Base-by-base conservation (phyloP, 2,113 vertebrate genomes). In the Pogonocichla stellata region DNA sequence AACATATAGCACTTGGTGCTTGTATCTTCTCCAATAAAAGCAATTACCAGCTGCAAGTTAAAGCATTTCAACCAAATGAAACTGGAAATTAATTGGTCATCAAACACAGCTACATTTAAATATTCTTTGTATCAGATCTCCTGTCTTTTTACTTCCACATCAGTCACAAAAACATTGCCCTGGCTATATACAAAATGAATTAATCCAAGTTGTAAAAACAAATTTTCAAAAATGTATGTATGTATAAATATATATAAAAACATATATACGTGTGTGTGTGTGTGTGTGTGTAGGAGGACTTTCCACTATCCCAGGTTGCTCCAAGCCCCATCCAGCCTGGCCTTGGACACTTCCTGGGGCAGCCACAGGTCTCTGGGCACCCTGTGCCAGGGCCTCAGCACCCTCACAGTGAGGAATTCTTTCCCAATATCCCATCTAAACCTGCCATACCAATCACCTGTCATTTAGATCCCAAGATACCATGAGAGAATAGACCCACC, bases 361-460 rank as follows among this genome's bases (percentile, higher is more conserved):
- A 48, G 19, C 28, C 65, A 69, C 50, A 73, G 3, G 29, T 42
- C 75, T n/a, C 40, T 5, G 9, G 22, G 28, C 22, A 82, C 0
- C 29, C 43, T 60, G 19, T 6, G 9, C 50, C 61, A 60, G 19
- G 2, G 25, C 6, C 40, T 45, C 34, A 15, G 9, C 29, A 18
- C 2, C 2, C 60, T 36, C 60, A 16, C 0, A 4, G 19, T 0
- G 1, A 61, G 36, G 4, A n/a, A n/a, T 12, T 89, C 54, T 65
- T 53, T 18, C 33, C 67, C 9, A 3, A 4, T 2, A 48, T 5
- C 34, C 12, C 2, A 4, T 18, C 15, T 43, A 42, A 28, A 47
- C 18, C 57, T 48, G 13, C 12, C 23, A 26, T 69, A 47, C 12
- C 29, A 56, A 33, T 23, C 57, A 84, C 33, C 20, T 62, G 54